Base-by-base conservation (phyloP, 2,113 vertebrate genomes). In the Sorex fumeus region DNA sequence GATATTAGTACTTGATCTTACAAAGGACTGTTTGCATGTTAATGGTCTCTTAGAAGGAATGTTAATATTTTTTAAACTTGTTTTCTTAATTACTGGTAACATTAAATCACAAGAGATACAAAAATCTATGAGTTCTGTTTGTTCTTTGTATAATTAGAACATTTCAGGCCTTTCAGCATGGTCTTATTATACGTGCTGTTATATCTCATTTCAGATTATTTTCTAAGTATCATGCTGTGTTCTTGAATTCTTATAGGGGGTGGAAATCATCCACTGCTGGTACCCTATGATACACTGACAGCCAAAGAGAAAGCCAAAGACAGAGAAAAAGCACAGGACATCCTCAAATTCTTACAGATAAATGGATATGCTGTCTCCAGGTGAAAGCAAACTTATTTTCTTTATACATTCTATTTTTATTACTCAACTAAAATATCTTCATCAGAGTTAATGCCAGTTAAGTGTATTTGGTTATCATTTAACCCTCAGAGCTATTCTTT, bases 221-320 rank as follows among this genome's bases (percentile, higher is more conserved):
- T 66, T 28, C 11, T 28, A 6, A 66, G 76, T 36, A 25, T 43
- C 23, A 0, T 88, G 7, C 21, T 89, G 60, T 93, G 45, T 93
- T 84, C 88, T 95, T 90, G 13, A 84, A 3, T 88, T 94, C 28
- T 93, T 95, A 95, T 97, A 99, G 99, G 99, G 95, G 99, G 99
- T 88, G 99, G 99, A 92, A 99, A 98, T 87, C 99, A 99, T 94
- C 99, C 99, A 15, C 96, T 99, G 84, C 98, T 99, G 95, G 99
- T 99, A 71, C 99, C 99, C 28, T 99, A 99, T 8, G 99, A 99
- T 88, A 99, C 99, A 0, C 95, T 99, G 92, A 99, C 99, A 66
- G 99, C 99, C 96, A 99, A 99, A 98, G 99, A 99, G 97, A 99
- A 99, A 98, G 99, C 98, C 91, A 99, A 98, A 96, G 99, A 99